Evolutionary conservation across 2,888 invertebrate species (phyloP).

Genomic region (Yponomeuta sedellus): DNA sequence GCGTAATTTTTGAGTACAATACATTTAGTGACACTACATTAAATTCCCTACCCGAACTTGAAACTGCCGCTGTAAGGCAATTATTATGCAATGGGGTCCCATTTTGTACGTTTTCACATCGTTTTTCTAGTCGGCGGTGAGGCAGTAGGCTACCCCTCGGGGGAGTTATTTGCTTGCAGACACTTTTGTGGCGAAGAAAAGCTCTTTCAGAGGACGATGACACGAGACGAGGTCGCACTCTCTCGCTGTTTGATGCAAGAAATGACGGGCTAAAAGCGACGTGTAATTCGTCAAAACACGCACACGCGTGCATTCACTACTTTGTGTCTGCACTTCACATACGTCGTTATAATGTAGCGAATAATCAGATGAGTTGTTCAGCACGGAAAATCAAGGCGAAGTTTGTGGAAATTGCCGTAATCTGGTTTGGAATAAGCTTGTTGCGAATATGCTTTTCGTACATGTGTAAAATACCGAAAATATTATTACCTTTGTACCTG

Average conservation of each 20-base stretch:
- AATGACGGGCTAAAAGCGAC: conserved; percentile 66
- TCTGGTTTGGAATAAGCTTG: background rate
- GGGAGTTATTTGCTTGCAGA: conserved; percentile 76
- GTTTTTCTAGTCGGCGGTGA: conserved; percentile 43
- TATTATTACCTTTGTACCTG: too few species aligned
- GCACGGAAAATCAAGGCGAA: background rate
- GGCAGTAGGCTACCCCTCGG: conserved; percentile 71
- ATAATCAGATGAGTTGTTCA: background rate
- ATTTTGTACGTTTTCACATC: conserved; percentile 61
- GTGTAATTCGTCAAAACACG: conserved; percentile 65
- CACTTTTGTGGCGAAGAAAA: conserved; percentile 75
- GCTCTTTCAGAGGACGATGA: conserved; percentile 76
- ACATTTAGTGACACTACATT: background rate
- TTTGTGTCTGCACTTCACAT: conserved; percentile 7
- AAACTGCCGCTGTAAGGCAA: conserved; percentile 8
- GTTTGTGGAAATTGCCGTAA: background rate
- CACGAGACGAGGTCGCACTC: conserved; percentile 73
- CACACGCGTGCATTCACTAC: conserved; percentile 24
- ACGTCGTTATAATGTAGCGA: background rate
- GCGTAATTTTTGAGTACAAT: background rate
- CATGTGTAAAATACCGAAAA: background rate
- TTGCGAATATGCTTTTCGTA: background rate
- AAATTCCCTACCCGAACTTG: background rate
- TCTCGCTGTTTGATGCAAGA: conserved; percentile 65
- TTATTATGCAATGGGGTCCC: conserved; percentile 32